These are phyloP conservation scores for Bombyx huttoni DNA, from an alignment of 2,888 invertebrate species.

Conservation along the genomic window DNA sequence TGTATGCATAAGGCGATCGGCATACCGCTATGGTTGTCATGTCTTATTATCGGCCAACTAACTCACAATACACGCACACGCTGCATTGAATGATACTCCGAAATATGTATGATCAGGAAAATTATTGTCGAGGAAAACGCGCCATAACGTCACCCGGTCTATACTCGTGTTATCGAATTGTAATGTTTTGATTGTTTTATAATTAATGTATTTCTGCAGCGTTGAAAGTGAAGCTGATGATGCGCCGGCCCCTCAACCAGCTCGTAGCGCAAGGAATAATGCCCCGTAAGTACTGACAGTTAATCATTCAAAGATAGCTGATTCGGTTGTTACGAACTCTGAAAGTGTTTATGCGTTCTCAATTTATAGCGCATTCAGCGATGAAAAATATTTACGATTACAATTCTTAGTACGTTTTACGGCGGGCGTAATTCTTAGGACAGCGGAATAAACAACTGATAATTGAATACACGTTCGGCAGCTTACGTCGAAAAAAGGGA, in stretches of 20 bases:
- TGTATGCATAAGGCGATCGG: slow-evolving; percentile 36
- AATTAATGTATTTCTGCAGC: slow-evolving; percentile 74
- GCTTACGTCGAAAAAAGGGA: not conserved
- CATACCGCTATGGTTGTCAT: slow-evolving; percentile 11
- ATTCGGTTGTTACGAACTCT: not conserved
- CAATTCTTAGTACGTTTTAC: not conserved
- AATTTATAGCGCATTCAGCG: not conserved
- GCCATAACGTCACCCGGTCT: not conserved
- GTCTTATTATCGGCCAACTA: slow-evolving; percentile 4
- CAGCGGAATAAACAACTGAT: not conserved
- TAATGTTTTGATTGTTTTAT: slow-evolving; percentile 7
- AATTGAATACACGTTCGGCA: not conserved
- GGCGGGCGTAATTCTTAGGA: slow-evolving; percentile 2
- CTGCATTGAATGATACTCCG: not conserved
- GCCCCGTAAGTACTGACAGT: slow-evolving; percentile 87
- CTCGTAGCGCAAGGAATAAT: slow-evolving; percentile 98
- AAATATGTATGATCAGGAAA: slow-evolving; percentile 5
- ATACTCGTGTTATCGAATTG: not conserved
- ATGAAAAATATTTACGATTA: not conserved
- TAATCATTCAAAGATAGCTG: not conserved
- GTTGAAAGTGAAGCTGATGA: slow-evolving; percentile 96
- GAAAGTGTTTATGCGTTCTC: not conserved
- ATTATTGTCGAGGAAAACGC: slow-evolving; percentile 9
- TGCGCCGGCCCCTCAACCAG: slow-evolving; percentile 94
- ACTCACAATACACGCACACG: not conserved